These are phyloP conservation scores for Drosophila kanekoi DNA, from an alignment of 2,888 invertebrate species.

Conservation along the genomic window DNA sequence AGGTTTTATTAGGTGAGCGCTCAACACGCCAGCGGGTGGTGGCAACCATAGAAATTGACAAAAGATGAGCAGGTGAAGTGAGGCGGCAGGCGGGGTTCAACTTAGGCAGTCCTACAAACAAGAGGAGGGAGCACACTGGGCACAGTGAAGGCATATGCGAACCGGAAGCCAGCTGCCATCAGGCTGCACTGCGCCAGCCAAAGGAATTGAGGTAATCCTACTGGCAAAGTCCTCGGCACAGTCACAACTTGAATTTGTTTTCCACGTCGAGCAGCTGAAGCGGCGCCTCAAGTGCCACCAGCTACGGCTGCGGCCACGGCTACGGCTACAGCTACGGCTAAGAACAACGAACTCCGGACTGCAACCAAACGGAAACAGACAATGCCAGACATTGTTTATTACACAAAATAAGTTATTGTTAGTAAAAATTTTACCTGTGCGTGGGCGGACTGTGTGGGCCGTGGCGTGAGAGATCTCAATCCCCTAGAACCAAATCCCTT, in stretches of 20 bases:
- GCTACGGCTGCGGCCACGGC: constrained; percentile 6
- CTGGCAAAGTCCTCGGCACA: constrained; percentile 58
- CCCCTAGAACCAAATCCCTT: constrained; percentile 22
- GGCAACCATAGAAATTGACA: constrained; percentile 38
- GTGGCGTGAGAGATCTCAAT: constrained; percentile 15
- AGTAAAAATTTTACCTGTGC: constrained; percentile 61
- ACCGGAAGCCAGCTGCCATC: constrained; percentile 46
- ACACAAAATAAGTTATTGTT: constrained; percentile 68
- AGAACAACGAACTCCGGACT: constrained; percentile 12
- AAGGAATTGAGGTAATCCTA: constrained; percentile 72
- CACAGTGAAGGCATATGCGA: constrained; percentile 8
- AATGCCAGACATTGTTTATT: constrained; percentile 62
- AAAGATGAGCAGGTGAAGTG: background rate
- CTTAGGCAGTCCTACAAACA: constrained; percentile 41
- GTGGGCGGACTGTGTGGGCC: background rate
- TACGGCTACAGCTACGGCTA: constrained; percentile 9
- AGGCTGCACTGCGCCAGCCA: constrained; percentile 29
- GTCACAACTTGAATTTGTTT: constrained; percentile 58
- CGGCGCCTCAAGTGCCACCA: constrained; percentile 54
- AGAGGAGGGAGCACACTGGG: constrained; percentile 11
- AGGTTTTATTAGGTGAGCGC: constrained; percentile 68
- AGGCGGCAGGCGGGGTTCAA: background rate
- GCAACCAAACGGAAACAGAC: constrained; percentile 35
- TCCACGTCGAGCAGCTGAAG: constrained; percentile 61
- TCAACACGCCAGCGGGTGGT: constrained; percentile 51